Percentiles rank a stretch among this genome's conserved stretches.
Evolutionary conservation across 2,113 vertebrate species (phyloP).

Genomic region (Suricata suricatta): DNA sequence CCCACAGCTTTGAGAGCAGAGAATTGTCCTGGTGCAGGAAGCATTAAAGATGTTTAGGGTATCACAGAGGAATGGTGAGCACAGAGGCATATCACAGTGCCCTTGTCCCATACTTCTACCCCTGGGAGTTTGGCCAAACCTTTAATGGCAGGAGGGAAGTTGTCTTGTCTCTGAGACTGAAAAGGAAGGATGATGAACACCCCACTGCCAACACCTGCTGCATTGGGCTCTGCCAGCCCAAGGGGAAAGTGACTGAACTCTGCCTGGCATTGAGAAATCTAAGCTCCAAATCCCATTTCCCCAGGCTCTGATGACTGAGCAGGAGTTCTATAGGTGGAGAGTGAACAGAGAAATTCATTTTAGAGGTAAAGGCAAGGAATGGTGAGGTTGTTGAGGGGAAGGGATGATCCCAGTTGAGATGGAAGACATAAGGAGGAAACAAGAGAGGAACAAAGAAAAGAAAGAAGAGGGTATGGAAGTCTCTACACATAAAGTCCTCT

Average conservation of each 20-base stretch:
- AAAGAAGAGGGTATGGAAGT: background rate
- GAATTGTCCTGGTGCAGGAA: background rate
- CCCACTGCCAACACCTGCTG: background rate
- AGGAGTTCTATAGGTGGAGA: background rate
- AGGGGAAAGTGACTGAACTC: background rate
- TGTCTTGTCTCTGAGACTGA: background rate
- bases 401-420: background rate
- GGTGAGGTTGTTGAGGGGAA: background rate
- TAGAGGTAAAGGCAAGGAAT: background rate
- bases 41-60: no score
- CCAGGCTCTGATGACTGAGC: background rate
- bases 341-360: background rate
- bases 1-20: background rate
- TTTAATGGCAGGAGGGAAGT: background rate
- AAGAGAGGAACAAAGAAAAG: background rate
- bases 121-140: background rate
- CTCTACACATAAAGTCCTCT: no score
- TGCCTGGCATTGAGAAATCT: background rate
- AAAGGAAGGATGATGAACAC: rapidly evolving
- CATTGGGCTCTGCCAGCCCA: rapidly evolving
- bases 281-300: background rate
- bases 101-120: background rate
- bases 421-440: background rate
- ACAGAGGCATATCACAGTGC: background rate
- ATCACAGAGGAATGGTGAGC: no score